A percentile compares a stretch with the other conserved stretches of the same genome.
These are phyloP conservation scores for Girardinichthys multiradiatus DNA, from an alignment of 2,113 vertebrate species.

Conservation along the genomic window DNA sequence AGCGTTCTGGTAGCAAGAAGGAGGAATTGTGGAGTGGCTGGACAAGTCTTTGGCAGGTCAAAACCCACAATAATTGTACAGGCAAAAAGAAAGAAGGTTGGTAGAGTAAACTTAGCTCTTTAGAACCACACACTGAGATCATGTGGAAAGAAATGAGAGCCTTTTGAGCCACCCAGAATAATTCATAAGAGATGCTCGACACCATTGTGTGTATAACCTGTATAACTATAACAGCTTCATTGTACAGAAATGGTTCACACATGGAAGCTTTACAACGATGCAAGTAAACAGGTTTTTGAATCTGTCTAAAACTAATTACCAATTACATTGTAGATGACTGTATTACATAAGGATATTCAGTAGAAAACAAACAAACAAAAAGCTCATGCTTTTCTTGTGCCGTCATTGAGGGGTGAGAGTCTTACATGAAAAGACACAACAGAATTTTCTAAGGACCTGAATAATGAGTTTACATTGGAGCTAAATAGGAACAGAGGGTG, in stretches of 20 bases:
- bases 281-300: constrained; percentile 24
- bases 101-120: constrained; percentile 51
- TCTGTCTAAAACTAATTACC: constrained; percentile 21
- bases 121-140: constrained; percentile 50
- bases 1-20: constrained; percentile 20
- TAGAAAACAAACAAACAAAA: constrained; percentile 63
- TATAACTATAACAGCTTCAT: constrained; percentile 27
- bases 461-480: constrained; percentile 74
- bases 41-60: constrained; percentile 24
- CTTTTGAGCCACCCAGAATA: constrained; percentile 35
- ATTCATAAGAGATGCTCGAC: constrained; percentile 34
- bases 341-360: constrained; percentile 44
- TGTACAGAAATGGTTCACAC: constrained; percentile 10
- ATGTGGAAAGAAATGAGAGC: constrained; percentile 28
- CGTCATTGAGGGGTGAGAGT: constrained; percentile 36
- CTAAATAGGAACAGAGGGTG: constrained; percentile 77
- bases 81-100: constrained; percentile 28
- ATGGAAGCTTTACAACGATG: constrained; percentile 17
- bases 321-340: constrained; percentile 30
- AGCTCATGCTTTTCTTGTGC: constrained; percentile 22
- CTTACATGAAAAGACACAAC: constrained; percentile 65
- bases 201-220: constrained; percentile 20
- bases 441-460: constrained; percentile 62
- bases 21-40: constrained; percentile 13
- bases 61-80: constrained; percentile 48